phyloP scores from a whole-genome alignment of 2,113 vertebrate species.

The Podilymbus podiceps region DNA sequence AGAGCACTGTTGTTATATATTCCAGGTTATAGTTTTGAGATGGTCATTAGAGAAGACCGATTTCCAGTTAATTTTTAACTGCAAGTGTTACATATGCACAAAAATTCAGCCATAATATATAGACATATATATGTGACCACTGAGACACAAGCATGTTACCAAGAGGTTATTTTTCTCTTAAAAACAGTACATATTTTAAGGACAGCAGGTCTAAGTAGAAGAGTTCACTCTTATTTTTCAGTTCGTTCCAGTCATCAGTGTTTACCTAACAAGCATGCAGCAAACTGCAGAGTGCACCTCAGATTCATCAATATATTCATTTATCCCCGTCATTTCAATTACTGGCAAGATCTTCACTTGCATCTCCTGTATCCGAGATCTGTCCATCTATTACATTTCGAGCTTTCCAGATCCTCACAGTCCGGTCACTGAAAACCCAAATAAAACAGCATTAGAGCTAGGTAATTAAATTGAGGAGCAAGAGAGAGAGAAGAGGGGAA shows the following conservation, averaged over 20 bases:
- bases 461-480: background rate
- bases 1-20: conserved; percentile 16
- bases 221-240: conserved; percentile 55
- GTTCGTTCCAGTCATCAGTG: conserved; percentile 51
- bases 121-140: conserved; percentile 13
- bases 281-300: conserved; percentile 54
- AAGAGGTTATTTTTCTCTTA: conserved; percentile 34
- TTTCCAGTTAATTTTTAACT: conserved; percentile 62
- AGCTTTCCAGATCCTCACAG: conserved; percentile 94
- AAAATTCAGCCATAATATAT: conserved; percentile 54
- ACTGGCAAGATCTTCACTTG: conserved; percentile 83
- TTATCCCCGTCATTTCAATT: conserved; percentile 47
- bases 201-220: conserved; percentile 67
- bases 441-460: background rate
- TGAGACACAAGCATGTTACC: conserved; percentile 55
- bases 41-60: conserved; percentile 31
- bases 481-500: accelerated
- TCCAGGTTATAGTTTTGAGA: conserved; percentile 29
- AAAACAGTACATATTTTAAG: conserved; percentile 62
- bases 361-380: conserved; percentile 77
- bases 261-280: conserved; percentile 57
- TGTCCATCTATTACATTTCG: conserved; percentile 83
- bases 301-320: conserved; percentile 17
- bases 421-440: conserved; percentile 85
- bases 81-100: conserved; percentile 54